Evolutionary conservation across 2,113 vertebrate genomes (phyloP).

Genomic region (Rhodinocichla rosea): DNA sequence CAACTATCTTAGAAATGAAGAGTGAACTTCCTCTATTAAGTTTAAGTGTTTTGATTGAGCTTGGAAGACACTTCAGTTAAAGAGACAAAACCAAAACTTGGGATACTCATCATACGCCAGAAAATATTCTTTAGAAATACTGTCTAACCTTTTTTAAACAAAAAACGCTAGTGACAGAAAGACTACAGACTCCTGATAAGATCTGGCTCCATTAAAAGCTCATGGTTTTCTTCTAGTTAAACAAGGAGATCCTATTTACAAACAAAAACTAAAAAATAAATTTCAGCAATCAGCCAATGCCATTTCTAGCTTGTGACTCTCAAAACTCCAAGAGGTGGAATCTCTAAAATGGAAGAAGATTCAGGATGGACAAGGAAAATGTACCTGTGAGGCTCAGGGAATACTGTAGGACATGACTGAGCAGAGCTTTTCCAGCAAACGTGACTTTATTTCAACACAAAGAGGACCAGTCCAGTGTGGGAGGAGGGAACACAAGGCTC

Average conservation of each 20-base stretch:
- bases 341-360: neutral
- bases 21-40: neutral
- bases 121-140: neutral
- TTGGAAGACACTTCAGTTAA: neutral
- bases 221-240: neutral
- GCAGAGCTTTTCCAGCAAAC: neutral
- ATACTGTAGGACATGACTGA: neutral
- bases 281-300: neutral
- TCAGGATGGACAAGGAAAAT: no score
- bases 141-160: neutral
- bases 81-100: neutral
- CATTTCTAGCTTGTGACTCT: neutral
- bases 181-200: neutral
- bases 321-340: accelerated
- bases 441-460: neutral
- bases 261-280: neutral
- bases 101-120: neutral
- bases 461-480: neutral
- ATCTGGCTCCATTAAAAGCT: neutral
- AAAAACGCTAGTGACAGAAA: accelerated
- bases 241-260: neutral
- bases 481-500: accelerated
- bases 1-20: neutral
- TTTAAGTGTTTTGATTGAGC: neutral
- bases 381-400: neutral